Percentiles rank a stretch among this genome's conserved stretches.
phyloP scores from a whole-genome alignment of 2,113 vertebrate species.

The Macrotus californicus region DNA sequence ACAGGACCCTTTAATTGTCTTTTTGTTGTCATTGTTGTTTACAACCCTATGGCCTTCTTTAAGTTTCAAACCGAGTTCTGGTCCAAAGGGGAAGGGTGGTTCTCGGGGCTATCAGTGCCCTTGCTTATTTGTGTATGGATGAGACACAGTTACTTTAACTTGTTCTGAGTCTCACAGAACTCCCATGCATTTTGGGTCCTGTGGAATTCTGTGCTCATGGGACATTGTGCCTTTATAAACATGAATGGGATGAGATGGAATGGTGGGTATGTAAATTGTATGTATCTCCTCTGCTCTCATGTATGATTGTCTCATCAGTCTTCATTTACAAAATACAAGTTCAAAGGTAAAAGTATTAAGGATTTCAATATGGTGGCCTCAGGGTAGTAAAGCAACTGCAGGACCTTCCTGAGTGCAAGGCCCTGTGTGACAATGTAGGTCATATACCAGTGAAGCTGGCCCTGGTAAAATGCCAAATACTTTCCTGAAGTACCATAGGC shows the following conservation, averaged over 20 bases:
- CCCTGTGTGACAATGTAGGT: not conserved
- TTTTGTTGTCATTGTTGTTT: not conserved
- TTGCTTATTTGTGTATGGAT: not conserved
- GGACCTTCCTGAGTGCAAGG: not conserved
- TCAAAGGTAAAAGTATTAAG: not conserved
- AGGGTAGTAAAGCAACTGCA: not conserved
- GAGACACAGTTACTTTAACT: rapidly evolving
- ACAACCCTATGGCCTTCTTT: not conserved
- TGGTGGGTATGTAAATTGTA: not conserved
- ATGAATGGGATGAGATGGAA: not conserved
- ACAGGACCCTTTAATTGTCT: not conserved
- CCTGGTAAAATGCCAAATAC: not conserved
- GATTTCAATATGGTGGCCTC: not conserved
- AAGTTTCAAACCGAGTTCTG: not conserved
- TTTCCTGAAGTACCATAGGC: not conserved
- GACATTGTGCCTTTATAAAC: not conserved
- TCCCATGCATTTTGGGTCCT: not conserved
- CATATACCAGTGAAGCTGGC: not conserved
- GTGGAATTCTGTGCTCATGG: not conserved
- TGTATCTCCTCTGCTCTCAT: not conserved
- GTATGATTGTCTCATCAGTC: not conserved
- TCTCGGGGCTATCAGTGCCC: not conserved
- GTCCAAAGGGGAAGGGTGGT: not conserved
- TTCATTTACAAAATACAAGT: not conserved
- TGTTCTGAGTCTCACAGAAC: not conserved